Evolutionary conservation across 2,113 vertebrate species (phyloP).

Genomic region (Condylura cristata): DNA sequence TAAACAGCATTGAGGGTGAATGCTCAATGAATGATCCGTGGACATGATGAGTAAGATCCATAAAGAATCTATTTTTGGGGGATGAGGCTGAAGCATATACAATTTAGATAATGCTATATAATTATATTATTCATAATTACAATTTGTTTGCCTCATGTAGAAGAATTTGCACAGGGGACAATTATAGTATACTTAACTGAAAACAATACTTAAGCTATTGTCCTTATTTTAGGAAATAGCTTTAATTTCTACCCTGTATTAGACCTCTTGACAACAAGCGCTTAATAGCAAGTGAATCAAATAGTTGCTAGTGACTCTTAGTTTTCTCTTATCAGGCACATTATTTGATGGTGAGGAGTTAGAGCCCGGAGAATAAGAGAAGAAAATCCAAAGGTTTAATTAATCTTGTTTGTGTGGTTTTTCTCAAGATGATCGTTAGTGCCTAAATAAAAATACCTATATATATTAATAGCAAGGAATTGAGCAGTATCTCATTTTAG

Average conservation of each 20-base stretch:
- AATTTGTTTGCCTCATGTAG: conserved; percentile 49
- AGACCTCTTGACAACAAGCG: not conserved
- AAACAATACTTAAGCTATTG: conserved; percentile 64
- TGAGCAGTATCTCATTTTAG: not conserved
- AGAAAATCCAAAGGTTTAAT: not conserved
- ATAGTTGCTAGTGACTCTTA: not conserved
- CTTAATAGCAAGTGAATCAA: conserved; percentile 1
- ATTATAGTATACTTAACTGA: conserved; percentile 47
- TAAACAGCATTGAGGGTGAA: not conserved
- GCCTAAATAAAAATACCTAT: not conserved
- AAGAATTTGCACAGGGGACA: conserved; percentile 47
- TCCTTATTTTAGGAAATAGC: conserved; percentile 56
- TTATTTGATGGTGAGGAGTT: not conserved
- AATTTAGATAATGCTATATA: conserved; percentile 65
- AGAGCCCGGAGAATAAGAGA: not conserved
- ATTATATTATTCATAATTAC: conserved; percentile 68
- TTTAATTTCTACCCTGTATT: conserved; percentile 28
- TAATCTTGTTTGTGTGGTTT: not conserved
- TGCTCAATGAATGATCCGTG: not conserved
- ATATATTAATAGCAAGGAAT: not conserved
- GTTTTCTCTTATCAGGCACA: not conserved
- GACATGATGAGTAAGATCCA: conserved; percentile 6
- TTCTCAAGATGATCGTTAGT: not conserved
- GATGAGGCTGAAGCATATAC: not conserved
- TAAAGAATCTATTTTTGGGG: conserved; percentile 11